Base-by-base conservation (phyloP, 1,140 invertebrate genomes). In the Pseudachorutes palmiensis region DNA sequence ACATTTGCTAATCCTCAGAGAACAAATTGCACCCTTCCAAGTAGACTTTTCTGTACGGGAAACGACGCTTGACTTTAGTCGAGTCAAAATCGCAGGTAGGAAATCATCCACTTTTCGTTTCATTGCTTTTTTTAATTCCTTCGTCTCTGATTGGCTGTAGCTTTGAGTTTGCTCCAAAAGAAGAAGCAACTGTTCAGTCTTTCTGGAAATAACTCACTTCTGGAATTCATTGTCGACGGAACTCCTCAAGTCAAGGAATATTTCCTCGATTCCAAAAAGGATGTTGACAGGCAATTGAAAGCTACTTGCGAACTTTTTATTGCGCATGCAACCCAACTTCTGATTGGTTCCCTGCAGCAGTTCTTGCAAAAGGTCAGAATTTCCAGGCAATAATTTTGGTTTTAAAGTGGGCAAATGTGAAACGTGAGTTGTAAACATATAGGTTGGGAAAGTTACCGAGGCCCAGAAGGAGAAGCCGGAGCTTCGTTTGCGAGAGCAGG, bases 1-100 rank as follows among this genome's bases (percentile, higher is more conserved):
- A 80, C 97, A 99, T 82, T 80, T 99, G 49, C 80, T 99, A 1
- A 99, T 99, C 61, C 79, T 99, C 0, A 79, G 97, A 26, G 97
- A 99, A 77, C 97, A 99, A 80, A 98, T 98, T 41, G 92, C 94
- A 0, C 96, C 97, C 0, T 99, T 98, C 77, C 94, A 98, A 79
- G 92, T 97, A 0, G 94, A 97, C 75, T 95, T 97, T 75, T 88
- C 92, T 0, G 85, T 95, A 0, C 91, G 92, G 77, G 94, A 98
- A 80, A 92, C 91, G 0, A 86, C 86, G 57, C 77, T 98, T 65
- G 94, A 97, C 79, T 97, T 97, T 76, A 93, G 87, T 65, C 88
- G 89, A 79, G 84, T 92, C 19, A 92, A 89, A 79, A 87, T 85
- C 41, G 90, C 90, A 70, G 80, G 81, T 82, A 76, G 74, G 65